phyloP scores from a whole-genome alignment of 2,797 vertebrate species.

The Acipenser transmontanus region DNA sequence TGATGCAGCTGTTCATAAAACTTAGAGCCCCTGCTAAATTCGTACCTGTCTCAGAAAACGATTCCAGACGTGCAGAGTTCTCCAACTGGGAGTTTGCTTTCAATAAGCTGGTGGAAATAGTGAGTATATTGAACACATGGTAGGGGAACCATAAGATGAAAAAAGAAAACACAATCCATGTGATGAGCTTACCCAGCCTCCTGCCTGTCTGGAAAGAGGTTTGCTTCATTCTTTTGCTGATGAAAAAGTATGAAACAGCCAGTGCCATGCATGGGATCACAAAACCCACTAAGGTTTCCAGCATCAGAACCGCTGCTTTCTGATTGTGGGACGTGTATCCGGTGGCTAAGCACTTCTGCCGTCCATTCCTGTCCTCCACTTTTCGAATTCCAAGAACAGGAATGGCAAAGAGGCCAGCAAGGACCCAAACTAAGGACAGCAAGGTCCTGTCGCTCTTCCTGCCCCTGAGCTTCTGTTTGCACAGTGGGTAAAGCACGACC shows the following conservation, averaged over 20 bases:
- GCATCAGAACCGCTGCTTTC: conserved; percentile 1
- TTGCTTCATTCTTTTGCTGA: conserved; percentile 27
- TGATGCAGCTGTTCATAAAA: conserved; percentile 32
- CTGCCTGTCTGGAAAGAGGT: conserved; percentile 18
- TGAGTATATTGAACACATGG: conserved; percentile 24
- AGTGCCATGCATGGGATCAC: conserved; percentile 22
- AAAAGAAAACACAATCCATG: conserved; percentile 28
- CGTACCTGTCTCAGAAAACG: neutral
- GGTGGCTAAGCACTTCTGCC: neutral
- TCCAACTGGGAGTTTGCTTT: neutral
- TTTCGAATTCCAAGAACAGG: conserved; percentile 18
- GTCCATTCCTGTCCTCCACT: neutral
- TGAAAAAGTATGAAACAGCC: conserved; percentile 24
- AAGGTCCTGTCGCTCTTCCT: conserved; percentile 23
- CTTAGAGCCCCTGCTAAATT: conserved; percentile 19
- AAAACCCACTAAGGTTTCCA: conserved; percentile 25
- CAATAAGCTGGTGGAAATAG: neutral
- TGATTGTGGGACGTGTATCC: conserved; percentile 5
- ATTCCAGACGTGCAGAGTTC: neutral
- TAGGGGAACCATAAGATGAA: conserved; percentile 28
- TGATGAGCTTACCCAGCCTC: conserved; percentile 27
- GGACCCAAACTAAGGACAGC: conserved; percentile 38
- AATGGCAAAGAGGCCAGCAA: conserved; percentile 29
- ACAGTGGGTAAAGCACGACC: conserved; percentile 31
- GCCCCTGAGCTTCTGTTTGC: conserved; percentile 22